Evolutionary conservation across 2,113 vertebrate genomes (phyloP), one percentile per base, ranked within the genome.

Genomic region (Leucosticte australis): DNA sequence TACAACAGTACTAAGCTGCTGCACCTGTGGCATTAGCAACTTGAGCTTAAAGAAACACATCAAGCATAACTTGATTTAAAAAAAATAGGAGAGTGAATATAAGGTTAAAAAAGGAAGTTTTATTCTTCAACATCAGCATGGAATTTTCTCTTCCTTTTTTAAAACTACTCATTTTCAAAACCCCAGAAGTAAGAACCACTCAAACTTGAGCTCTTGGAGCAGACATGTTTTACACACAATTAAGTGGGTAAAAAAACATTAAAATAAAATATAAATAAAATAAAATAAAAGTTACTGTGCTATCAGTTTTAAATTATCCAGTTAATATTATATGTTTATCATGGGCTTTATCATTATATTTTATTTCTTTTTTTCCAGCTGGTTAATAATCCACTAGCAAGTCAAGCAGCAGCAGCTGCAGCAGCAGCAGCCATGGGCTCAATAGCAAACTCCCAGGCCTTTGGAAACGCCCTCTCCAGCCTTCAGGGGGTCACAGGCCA

Each of bases 401-500:
- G 98, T 96, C 99, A 99, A 98, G 99, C 99, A 74, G 98, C 98
- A 81, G 99, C 98, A 14, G 99, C 99, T 7, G 99, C 98, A 6
- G 99, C 99, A 7, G 99, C 97, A 23, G 99, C 99, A 88, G 99
- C 99, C 70, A 99, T 99, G 99, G 98, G 99, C 94, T 99, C 99
- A 59, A 98, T 99, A 92, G 98, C 99, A 13, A 98, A 99, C 57
- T 99, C 99, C 77, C 99, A 99, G 97, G 99, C 99, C 97, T 99
- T 99, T 97, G 98, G 99, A 89, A 99, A 98, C 94, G 97, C 99
- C 93, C 98, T 99, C 96, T 99, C 99, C 97, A 98, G 98, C 96
- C 98, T 99, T 96, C 99, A 99, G 96, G 99, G 99, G 85, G 99
- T 99, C 97, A 98, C 99, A 44, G 99, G 99, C 93, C 99, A 99